Evolutionary conservation across 2,797 vertebrate genomes (phyloP).

Genomic region (Pyrocephalus nanus): DNA sequence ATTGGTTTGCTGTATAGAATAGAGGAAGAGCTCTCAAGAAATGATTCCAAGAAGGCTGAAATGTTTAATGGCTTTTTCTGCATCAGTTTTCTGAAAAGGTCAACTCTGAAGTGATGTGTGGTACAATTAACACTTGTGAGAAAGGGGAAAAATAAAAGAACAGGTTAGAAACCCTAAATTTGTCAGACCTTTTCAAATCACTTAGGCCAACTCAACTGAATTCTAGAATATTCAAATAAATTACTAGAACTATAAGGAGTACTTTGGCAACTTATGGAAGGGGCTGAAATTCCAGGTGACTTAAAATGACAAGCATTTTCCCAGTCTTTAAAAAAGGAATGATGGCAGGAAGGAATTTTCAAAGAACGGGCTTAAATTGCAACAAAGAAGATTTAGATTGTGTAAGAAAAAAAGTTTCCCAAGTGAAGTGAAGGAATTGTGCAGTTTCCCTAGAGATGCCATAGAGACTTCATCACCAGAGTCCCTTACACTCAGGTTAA

Average conservation of each 20-base stretch:
- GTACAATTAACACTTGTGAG: not conserved
- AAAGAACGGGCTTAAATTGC: not conserved
- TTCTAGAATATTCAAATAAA: not conserved
- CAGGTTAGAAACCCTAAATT: not conserved
- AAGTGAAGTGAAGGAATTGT: not conserved
- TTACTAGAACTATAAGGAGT: not conserved
- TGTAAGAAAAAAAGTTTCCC: not conserved
- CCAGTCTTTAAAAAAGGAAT: not conserved
- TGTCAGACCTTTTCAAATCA: not conserved
- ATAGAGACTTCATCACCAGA: not conserved
- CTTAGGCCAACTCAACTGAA: not conserved
- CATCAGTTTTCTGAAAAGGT: not conserved
- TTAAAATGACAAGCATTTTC: not conserved
- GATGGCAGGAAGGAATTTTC: not conserved
- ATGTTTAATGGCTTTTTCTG: not conserved
- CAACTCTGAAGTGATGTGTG: not conserved
- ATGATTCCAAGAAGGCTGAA: not conserved
- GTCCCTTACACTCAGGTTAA: not conserved
- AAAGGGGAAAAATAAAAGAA: not conserved
- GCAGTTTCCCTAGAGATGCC: not conserved
- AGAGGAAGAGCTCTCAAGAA: not conserved
- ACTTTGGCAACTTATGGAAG: not conserved
- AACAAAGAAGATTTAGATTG: not conserved
- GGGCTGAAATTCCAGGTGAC: not conserved
- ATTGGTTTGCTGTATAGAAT: not conserved